Percentiles rank a stretch among this genome's conserved stretches.
phyloP scores from a whole-genome alignment of 2,797 vertebrate genomes.

The Anguilla marmorata region DNA sequence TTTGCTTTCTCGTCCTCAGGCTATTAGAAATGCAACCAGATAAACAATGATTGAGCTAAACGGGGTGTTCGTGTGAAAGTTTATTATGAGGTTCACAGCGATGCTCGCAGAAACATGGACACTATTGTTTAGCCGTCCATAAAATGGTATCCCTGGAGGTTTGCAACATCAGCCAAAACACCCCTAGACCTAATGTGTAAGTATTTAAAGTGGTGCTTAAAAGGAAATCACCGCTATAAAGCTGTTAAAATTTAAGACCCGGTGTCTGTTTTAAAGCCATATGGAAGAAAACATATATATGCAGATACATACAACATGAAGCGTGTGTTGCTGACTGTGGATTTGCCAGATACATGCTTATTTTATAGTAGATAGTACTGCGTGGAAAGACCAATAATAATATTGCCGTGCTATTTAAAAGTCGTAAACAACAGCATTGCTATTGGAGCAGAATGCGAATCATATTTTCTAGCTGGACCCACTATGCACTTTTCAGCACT shows the following conservation, averaged over 20 bases:
- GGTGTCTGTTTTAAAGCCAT: neutral
- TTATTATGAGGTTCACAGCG: neutral
- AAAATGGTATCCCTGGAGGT: neutral
- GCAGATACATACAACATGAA: neutral
- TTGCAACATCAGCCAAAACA: conserved; percentile 8
- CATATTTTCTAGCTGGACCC: neutral
- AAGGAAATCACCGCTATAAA: neutral
- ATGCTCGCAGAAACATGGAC: neutral
- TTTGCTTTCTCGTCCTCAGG: neutral
- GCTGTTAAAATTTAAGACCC: no score
- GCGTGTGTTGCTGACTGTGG: neutral
- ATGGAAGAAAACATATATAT: neutral
- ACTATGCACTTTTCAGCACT: neutral
- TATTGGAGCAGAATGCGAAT: neutral
- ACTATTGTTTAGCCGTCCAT: neutral
- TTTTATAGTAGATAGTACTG: neutral
- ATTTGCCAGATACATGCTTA: neutral
- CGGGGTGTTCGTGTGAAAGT: neutral
- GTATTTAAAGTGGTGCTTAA: neutral
- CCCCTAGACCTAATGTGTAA: neutral
- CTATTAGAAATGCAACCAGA: neutral
- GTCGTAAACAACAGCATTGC: neutral
- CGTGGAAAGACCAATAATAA: neutral
- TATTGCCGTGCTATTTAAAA: neutral
- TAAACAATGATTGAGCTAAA: neutral